Conservation (phyloP, 2,888 invertebrate species). For the Nymphalis polychloros region DNA sequence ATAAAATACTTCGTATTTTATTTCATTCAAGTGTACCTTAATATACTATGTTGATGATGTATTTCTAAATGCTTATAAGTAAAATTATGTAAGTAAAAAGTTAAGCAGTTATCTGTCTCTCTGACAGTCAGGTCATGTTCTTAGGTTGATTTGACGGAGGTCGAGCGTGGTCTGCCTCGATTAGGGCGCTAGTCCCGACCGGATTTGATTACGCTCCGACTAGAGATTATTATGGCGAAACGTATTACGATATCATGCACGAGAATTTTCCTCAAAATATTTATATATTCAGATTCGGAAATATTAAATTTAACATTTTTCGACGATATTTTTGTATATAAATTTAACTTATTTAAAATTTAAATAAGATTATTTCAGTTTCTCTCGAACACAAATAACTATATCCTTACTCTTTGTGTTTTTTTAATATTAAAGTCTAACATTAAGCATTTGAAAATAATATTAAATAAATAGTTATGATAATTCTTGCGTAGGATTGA, state of each 20-base stretch:
- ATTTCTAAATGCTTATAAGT: background rate
- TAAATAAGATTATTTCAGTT: no score
- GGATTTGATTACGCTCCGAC: conserved; percentile 65
- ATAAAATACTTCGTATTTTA: no score
- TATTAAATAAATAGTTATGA: no score
- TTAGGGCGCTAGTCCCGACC: conserved; percentile 57
- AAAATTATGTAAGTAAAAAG: conserved; percentile 16
- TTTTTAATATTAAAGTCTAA: no score
- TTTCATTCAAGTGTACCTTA: background rate
- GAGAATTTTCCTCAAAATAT: conserved; percentile 3
- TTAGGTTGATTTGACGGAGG: conserved; percentile 57
- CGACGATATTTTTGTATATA: background rate
- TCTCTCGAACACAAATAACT: no score
- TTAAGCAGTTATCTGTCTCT: conserved; percentile 53
- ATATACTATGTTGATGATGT: background rate
- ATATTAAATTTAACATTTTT: conserved; percentile 7
- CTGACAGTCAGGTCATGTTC: conserved; percentile 64
- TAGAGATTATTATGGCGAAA: conserved; percentile 28
- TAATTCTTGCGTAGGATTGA: no score
- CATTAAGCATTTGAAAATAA: no score
- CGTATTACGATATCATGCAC: conserved; percentile 12
- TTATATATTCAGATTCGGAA: conserved; percentile 8
- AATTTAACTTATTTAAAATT: no score
- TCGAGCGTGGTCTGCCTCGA: conserved; percentile 69
- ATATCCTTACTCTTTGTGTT: no score